Evolutionary conservation across 2,113 vertebrate species (phyloP).

Genomic region (Periophthalmodon schlosseri): DNA sequence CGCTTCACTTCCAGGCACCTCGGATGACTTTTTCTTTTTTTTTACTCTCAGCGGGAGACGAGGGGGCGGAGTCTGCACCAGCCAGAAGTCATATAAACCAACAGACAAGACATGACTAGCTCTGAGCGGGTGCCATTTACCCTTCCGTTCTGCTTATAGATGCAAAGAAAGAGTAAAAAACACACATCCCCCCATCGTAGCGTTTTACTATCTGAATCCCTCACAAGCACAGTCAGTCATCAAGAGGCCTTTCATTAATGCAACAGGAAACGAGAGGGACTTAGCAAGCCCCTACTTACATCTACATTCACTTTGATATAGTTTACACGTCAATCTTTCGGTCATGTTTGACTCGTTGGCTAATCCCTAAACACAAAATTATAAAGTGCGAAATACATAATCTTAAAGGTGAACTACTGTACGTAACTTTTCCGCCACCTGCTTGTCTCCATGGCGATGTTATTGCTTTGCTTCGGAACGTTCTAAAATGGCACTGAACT

Average conservation of each 20-base stretch:
- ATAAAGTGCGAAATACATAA: neutral
- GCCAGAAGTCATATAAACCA: slow-evolving; percentile 67
- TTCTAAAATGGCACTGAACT: too few relatives aligned
- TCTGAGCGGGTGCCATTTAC: slow-evolving; percentile 69
- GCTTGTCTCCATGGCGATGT: neutral
- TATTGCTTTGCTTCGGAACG: neutral
- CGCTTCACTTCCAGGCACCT: slow-evolving; percentile 72
- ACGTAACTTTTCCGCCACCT: neutral
- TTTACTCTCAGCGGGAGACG: slow-evolving; percentile 64
- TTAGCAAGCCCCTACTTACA: slow-evolving; percentile 67
- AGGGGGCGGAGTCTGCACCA: slow-evolving; percentile 72
- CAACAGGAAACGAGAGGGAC: slow-evolving; percentile 73
- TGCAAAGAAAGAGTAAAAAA: slow-evolving; percentile 26
- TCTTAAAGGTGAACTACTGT: neutral
- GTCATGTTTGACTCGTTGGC: neutral
- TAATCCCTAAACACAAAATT: neutral
- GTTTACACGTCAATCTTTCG: slow-evolving; percentile 48
- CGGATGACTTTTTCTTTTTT: slow-evolving; percentile 60
- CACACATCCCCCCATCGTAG: slow-evolving; percentile 54
- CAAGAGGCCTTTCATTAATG: slow-evolving; percentile 76
- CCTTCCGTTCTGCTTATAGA: slow-evolving; percentile 52
- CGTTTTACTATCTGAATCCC: slow-evolving; percentile 75
- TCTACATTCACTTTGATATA: slow-evolving; percentile 65
- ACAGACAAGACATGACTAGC: slow-evolving; percentile 81
- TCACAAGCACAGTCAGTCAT: slow-evolving; percentile 75